Conservation (phyloP, 2,797 vertebrate species). For the Molothrus aeneus region DNA sequence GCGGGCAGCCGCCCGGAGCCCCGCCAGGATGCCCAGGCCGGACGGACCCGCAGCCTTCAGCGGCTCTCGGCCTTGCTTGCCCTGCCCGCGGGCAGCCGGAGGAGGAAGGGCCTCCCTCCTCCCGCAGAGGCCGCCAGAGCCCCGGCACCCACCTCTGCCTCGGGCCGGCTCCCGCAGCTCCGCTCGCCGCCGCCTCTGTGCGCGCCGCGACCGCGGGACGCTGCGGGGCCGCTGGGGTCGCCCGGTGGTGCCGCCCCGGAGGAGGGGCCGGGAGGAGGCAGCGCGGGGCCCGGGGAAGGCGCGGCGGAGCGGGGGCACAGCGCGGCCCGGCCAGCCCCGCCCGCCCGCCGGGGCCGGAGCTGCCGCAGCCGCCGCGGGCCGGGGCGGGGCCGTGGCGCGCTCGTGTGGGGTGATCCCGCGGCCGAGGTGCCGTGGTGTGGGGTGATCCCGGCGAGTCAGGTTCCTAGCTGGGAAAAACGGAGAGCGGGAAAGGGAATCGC, state of each 20-base stretch:
- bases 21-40: background rate
- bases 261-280: background rate
- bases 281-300: background rate
- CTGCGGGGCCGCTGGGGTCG: background rate
- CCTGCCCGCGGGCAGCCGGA: background rate
- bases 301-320: background rate
- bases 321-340: background rate
- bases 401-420: background rate
- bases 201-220: background rate
- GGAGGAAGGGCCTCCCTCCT: background rate
- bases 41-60: background rate
- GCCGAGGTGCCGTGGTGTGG: background rate
- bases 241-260: background rate
- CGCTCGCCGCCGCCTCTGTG: background rate
- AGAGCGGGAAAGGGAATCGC: too few relatives aligned
- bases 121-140: background rate
- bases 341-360: background rate
- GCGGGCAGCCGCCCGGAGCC: background rate
- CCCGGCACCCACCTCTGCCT: background rate
- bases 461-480: background rate
- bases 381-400: background rate
- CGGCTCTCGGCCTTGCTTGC: background rate
- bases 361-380: background rate
- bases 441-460: background rate
- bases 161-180: background rate